Conservation (phyloP, 2,113 vertebrate genomes). For the Dicaeum eximium region DNA sequence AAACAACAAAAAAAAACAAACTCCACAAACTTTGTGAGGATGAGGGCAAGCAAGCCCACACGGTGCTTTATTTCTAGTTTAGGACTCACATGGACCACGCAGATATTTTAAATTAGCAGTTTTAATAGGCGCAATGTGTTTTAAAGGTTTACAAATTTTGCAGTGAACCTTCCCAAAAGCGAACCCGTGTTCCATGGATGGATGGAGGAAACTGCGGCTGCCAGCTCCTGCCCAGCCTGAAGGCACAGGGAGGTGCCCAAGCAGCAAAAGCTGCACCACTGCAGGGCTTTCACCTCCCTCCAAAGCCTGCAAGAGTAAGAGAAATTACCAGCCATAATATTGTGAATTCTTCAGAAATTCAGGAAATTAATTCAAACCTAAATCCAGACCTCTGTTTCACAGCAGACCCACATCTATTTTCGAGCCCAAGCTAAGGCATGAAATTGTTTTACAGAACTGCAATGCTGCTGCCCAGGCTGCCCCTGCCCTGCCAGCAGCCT, state of each 20-base stretch:
- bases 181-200: not conserved
- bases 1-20: not conserved
- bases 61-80: not conserved
- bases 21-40: not conserved
- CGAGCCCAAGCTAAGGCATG: not conserved
- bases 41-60: not conserved
- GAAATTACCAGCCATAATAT: not conserved
- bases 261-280: not conserved
- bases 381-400: not conserved
- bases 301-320: not conserved
- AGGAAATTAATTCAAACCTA: not conserved
- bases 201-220: not conserved
- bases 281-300: not conserved
- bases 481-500: not conserved
- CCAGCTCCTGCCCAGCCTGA: not conserved
- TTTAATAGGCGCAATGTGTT: not conserved
- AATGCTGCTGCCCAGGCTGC: not conserved
- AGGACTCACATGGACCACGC: not conserved
- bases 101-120: not conserved
- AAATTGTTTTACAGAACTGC: not conserved
- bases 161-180: not conserved
- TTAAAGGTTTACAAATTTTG: not conserved
- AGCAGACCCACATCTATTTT: not conserved
- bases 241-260: not conserved
- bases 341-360: not conserved